Evolutionary conservation across 2,888 invertebrate species (phyloP).

Genomic region (Diabrotica balteata): DNA sequence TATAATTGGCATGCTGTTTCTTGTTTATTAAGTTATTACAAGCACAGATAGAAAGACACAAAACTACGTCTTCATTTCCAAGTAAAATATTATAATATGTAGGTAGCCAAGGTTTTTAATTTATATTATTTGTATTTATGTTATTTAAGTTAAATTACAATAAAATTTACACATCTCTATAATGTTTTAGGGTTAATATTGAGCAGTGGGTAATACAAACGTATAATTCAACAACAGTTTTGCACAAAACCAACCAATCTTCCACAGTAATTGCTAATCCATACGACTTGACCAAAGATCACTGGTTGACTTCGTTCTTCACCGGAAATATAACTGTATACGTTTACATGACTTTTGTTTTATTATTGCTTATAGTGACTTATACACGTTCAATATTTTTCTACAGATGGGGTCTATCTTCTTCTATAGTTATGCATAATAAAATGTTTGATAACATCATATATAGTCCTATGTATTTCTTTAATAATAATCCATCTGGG

Average conservation of each 20-base stretch:
- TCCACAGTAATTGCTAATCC: neutral
- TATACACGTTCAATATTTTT: constrained; percentile 62
- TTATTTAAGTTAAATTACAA: no score
- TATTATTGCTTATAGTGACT: constrained; percentile 57
- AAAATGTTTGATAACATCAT: constrained; percentile 65
- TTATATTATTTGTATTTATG: no score
- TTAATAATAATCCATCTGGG: constrained; percentile 72
- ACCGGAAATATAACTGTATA: constrained; percentile 53
- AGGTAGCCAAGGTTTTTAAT: no score
- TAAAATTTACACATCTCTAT: no score
- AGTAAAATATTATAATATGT: no score
- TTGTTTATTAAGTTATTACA: no score
- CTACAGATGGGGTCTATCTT: constrained; percentile 63
- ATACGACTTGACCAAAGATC: neutral
- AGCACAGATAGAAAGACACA: no score
- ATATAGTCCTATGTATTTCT: constrained; percentile 71
- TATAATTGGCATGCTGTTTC: no score
- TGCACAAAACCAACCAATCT: neutral
- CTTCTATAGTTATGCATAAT: constrained; percentile 66
- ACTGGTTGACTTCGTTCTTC: constrained; percentile 27
- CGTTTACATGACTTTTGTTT: constrained; percentile 46
- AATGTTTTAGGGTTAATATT: constrained; percentile 23
- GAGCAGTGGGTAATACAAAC: constrained; percentile 20
- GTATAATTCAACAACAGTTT: neutral
- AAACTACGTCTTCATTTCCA: no score